Evolutionary conservation across 2,797 vertebrate species (phyloP).

Genomic region (Neolamprologus multifasciatus): DNA sequence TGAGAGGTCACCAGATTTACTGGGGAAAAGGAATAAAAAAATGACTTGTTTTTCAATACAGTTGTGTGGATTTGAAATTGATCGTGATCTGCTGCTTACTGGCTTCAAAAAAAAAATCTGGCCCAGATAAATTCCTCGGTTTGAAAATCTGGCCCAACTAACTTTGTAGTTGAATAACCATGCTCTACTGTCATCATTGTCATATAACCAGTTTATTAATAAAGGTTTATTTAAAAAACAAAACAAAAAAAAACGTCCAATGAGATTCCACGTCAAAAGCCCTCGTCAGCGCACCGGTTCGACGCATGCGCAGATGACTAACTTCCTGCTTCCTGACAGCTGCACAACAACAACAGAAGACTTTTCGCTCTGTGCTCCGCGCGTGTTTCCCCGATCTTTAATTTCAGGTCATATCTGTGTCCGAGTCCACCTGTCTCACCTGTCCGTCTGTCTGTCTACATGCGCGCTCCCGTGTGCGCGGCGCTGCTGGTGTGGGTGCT

Average conservation of each 20-base stretch:
- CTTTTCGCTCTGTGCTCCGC: background rate
- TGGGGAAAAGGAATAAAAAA: too few relatives aligned
- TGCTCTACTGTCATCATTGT: background rate
- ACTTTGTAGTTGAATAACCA: too few relatives aligned
- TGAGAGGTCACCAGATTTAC: too few relatives aligned
- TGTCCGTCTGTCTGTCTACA: background rate
- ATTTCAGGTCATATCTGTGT: rapidly evolving
- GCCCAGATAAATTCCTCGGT: too few relatives aligned
- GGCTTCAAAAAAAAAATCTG: too few relatives aligned
- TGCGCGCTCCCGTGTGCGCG: constrained; percentile 26
- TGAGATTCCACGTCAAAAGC: background rate
- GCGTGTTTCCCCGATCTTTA: background rate
- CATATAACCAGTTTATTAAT: background rate
- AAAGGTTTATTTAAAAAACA: background rate
- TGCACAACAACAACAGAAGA: background rate
- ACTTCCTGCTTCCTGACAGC: constrained; percentile 38
- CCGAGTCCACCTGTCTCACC: background rate
- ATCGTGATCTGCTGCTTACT: too few relatives aligned
- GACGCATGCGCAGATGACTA: constrained; percentile 13
- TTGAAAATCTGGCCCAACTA: too few relatives aligned
- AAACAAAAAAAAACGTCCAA: background rate
- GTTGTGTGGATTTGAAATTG: too few relatives aligned
- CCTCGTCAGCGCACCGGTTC: background rate
- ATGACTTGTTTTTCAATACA: too few relatives aligned
- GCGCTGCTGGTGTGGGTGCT: constrained; percentile 1